A percentile compares a stretch with the other conserved stretches of the same genome.
These are phyloP conservation scores for Fragariocoptes setiger DNA, from an alignment of 1,140 invertebrate species.

Conservation along the genomic window DNA sequence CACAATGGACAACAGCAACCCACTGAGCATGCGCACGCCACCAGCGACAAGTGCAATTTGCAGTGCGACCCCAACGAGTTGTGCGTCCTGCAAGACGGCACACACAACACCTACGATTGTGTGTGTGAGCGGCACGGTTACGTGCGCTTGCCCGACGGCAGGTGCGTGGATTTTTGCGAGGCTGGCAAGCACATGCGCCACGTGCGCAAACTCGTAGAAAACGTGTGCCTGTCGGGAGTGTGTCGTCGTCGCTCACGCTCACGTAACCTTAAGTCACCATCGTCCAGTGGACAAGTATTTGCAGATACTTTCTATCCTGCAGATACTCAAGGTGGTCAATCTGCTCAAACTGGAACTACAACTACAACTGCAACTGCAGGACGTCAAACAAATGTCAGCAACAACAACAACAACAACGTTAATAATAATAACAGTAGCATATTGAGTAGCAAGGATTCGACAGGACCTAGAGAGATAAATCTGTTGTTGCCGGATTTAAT, in stretches of 20 bases:
- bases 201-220: background rate
- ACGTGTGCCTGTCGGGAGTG: background rate
- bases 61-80: background rate
- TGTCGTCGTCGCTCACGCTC: too few relatives aligned
- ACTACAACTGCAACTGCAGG: too few relatives aligned
- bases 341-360: background rate
- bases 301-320: too few relatives aligned
- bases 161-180: background rate
- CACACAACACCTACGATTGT: background rate
- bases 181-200: background rate
- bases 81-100: background rate
- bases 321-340: too few relatives aligned
- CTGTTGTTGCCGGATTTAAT: background rate
- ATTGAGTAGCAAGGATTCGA: background rate
- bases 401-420: too few relatives aligned
- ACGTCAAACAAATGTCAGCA: too few relatives aligned
- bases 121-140: background rate
- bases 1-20: too few relatives aligned
- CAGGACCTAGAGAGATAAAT: background rate
- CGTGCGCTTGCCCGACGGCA: background rate
- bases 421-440: too few relatives aligned
- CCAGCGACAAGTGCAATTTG: background rate
- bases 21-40: too few relatives aligned
- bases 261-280: too few relatives aligned
- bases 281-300: too few relatives aligned